phyloP scores from a whole-genome alignment of 2,113 vertebrate genomes.

The Cnemophilus loriae region DNA sequence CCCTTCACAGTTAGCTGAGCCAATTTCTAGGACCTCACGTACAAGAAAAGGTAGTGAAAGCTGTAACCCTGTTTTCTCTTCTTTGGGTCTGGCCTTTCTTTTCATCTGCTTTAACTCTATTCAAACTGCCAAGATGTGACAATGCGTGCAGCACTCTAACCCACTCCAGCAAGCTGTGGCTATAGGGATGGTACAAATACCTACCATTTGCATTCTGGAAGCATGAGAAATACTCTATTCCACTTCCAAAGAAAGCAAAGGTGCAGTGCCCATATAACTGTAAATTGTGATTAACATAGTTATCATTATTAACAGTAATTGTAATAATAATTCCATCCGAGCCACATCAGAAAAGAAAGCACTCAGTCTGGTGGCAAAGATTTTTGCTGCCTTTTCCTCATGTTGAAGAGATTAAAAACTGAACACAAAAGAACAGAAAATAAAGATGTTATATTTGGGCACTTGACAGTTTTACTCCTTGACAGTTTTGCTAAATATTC shows the following conservation, averaged over 20 bases:
- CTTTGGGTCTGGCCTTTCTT: background rate
- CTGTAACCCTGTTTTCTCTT: background rate
- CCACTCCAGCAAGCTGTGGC: background rate
- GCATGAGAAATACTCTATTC: background rate
- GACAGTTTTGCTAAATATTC: background rate
- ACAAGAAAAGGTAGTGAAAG: background rate
- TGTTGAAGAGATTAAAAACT: background rate
- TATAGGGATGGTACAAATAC: background rate
- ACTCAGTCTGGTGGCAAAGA: background rate
- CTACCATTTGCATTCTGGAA: background rate
- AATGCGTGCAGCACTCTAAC: fast-evolving
- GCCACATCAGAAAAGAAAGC: background rate
- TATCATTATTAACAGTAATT: background rate
- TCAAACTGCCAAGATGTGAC: background rate
- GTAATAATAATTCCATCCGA: background rate
- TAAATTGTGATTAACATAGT: background rate
- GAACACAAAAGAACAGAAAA: background rate
- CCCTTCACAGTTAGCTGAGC: background rate
- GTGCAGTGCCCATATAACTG: background rate
- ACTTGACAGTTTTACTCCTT: background rate
- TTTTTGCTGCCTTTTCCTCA: background rate
- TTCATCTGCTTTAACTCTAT: background rate
- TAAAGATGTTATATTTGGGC: background rate
- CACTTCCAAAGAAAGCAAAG: background rate
- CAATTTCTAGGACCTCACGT: background rate